Evolutionary conservation across 1,140 invertebrate species (phyloP), one percentile per base, ranked within the genome.

Genomic region (Armadillidium nasatum): DNA sequence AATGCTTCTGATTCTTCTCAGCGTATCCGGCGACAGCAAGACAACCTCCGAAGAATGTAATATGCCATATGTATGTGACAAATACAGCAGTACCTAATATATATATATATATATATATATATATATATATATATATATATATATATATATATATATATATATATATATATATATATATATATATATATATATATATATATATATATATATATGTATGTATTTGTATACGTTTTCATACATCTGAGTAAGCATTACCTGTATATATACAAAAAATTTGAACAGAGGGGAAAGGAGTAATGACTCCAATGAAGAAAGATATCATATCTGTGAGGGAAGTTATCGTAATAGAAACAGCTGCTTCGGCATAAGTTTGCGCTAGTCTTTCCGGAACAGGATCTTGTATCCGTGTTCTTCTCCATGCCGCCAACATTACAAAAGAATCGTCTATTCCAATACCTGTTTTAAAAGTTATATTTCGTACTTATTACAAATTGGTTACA

Each of bases 221-320:
- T 3, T 33, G 6, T 33, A 33, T 33, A 33, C 6, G 33, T 33
- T 1, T 33, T 33, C 6, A 33, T 33, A 33, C 33, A 33, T 33
- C 1, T 6, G 33, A 33, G 6, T 33, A 33, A 33, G 33, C 33
- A 33, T 82, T 85, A 93, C 93, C 92, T 76, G 94, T 95, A 84
- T 98, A 98, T 81, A 96, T 92, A 86, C 95, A 98, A 86, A 99
- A 99, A 81, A 98, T 97, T 83, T 93, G 90, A 0, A 99, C 94
- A 10, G 93, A 94, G 21, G 94, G 95, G 82, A 98, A 98, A 2
- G 95, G 93, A 66, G 94, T 96, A 79, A 95, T 91, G 79, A 96
- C 93, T 21, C 97, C 96, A 73, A 98, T 97, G 84, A 92, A 94
- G 85, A 98, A 97, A 22, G 94, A 96, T 76, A 98, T 90, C 87